Conservation (phyloP, 2,888 invertebrate genomes). For the Thecocarcelia acutangulata region DNA sequence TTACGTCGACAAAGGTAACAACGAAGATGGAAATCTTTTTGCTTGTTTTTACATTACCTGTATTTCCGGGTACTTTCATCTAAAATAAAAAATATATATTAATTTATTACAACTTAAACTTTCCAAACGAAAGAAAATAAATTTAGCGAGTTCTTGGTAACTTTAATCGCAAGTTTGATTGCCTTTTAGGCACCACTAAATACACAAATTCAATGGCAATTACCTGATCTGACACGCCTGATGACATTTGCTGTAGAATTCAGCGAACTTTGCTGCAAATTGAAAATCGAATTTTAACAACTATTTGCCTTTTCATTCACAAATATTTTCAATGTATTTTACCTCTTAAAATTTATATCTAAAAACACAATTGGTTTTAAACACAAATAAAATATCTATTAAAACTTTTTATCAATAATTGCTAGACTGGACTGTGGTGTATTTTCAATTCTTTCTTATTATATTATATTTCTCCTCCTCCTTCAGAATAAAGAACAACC, state of each 20-base stretch:
- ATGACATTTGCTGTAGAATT: conserved; percentile 88
- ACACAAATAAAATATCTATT: conserved; percentile 75
- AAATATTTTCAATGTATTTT: conserved; percentile 38
- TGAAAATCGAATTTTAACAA: conserved; percentile 60
- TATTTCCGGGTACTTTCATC: conserved; percentile 78
- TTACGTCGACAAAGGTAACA: conserved; percentile 55
- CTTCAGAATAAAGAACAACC: conserved; percentile 68
- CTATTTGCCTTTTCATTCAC: conserved; percentile 25
- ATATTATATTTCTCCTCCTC: conserved; percentile 66
- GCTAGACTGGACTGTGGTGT: conserved; percentile 69
- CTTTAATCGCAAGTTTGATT: conserved; percentile 27
- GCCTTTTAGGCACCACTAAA: conserved; percentile 60
- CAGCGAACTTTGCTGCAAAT: conserved; percentile 75
- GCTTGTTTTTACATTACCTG: conserved; percentile 74
- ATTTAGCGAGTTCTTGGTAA: background rate
- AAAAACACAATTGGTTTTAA: conserved; percentile 74
- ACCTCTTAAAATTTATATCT: conserved; percentile 71
- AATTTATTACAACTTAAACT: conserved; percentile 18
- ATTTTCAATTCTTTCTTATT: conserved; percentile 68
- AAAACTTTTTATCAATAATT: conserved; percentile 73
- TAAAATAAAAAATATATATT: conserved; percentile 69
- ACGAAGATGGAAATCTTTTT: background rate
- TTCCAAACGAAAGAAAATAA: background rate
- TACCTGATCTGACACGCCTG: conserved; percentile 96
- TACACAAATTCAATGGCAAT: conserved; percentile 73